Evolutionary conservation across 2,113 vertebrate genomes (phyloP).

Genomic region (Melanostigma gelatinosum): DNA sequence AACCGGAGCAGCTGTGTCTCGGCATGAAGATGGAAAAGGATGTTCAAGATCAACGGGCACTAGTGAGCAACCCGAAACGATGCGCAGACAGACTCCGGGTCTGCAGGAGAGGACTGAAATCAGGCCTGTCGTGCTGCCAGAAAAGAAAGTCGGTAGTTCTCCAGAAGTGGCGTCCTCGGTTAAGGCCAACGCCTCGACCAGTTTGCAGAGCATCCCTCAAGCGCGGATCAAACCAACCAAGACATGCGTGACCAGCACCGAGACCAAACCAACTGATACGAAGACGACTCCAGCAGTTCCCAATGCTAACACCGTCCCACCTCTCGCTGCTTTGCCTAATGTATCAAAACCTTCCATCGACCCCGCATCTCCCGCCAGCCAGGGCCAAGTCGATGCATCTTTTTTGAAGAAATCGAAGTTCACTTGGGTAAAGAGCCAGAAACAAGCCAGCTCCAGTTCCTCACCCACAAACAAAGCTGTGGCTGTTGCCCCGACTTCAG

Average conservation of each 20-base stretch:
- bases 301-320: not conserved
- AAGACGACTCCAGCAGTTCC: not conserved
- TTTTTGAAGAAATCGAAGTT: constrained; percentile 76
- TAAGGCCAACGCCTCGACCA: not conserved
- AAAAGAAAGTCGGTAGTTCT: not conserved
- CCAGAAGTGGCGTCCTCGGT: not conserved
- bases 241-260: constrained; percentile 17
- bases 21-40: not conserved
- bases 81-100: not conserved
- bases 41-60: not conserved
- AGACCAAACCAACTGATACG: constrained; percentile 8
- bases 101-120: not conserved
- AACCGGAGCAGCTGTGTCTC: not conserved
- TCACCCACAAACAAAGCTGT: not conserved
- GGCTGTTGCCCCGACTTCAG: not conserved
- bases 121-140: not conserved
- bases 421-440: constrained; percentile 81
- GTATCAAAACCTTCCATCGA: not conserved
- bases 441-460: not conserved
- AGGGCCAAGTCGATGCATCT: constrained; percentile 2
- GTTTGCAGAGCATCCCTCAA: constrained; percentile 30
- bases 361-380: not conserved
- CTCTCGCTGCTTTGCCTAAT: not conserved
- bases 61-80: not conserved
- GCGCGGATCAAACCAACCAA: constrained; percentile 26